Conservation (phyloP, 1,140 invertebrate species). For the Gonatopus flavifemur region DNA sequence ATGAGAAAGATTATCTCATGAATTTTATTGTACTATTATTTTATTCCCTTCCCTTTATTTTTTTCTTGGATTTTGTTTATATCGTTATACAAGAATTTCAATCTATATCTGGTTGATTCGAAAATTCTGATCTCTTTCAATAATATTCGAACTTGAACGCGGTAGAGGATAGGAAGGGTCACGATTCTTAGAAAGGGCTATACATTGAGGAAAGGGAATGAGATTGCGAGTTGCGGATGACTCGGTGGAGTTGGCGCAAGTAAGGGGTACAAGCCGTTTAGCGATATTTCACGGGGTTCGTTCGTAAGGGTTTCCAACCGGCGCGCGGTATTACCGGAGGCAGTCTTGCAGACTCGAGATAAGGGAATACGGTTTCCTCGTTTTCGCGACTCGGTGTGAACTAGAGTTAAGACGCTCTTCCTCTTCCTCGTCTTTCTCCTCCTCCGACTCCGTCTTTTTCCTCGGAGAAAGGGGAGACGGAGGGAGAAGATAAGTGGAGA, state of each 20-base stretch:
- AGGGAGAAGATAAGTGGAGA: too few species aligned
- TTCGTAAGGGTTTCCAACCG: constrained; percentile 36
- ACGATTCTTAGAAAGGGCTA: background rate
- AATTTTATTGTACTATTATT: too few species aligned
- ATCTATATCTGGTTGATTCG: too few species aligned
- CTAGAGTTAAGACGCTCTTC: constrained; percentile 39
- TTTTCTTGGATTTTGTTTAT: too few species aligned
- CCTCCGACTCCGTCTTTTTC: too few species aligned
- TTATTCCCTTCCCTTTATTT: too few species aligned
- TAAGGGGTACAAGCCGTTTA: constrained; percentile 41
- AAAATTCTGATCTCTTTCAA: too few species aligned
- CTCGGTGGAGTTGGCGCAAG: background rate
- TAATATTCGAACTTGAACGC: background rate
- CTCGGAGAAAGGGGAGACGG: constrained; percentile 12
- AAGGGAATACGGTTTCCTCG: constrained; percentile 41
- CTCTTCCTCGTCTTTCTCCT: constrained; percentile 16
- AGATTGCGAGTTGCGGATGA: constrained; percentile 15
- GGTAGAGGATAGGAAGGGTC: background rate
- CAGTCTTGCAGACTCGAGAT: constrained; percentile 58
- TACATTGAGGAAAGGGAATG: too few species aligned
- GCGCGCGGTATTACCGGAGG: constrained; percentile 51
- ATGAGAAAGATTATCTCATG: too few species aligned
- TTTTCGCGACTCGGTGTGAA: constrained; percentile 40
- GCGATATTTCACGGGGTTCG: constrained; percentile 56
- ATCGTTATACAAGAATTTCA: too few species aligned